Base-by-base conservation (phyloP, 2,888 invertebrate species). In the Platycnemis pennipes region DNA sequence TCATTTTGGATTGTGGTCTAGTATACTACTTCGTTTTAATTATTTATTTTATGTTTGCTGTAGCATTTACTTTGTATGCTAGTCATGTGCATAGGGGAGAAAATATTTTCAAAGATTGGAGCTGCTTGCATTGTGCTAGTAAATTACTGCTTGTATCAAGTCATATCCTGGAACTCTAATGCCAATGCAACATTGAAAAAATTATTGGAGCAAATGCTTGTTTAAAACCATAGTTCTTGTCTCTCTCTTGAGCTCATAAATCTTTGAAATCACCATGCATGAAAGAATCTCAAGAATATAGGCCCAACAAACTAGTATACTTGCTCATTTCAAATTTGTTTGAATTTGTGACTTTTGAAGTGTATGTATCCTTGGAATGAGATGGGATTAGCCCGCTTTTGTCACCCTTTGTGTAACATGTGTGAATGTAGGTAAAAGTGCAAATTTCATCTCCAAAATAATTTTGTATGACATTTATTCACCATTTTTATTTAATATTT, bases 381-480 rank as follows among this genome's bases (percentile, higher is more conserved):
- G 31, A 11, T n/a, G 37, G 37, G 16, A 37, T 2, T 11, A 31
- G 16, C 1, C 11, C 11, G 26, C 2, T 77, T 11, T 37, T 7
- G 13, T 77, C n/a, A 77, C 37, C 37, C 77, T 77, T 8, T 37
- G 77, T 77, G 37, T 77, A 8, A 7, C 16, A 37, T 26, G 77
- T 77, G 37, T 77, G 37, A 77, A 37, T 77, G 77, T 37, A 37
- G 2, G 77, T 37, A 26, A 63, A 49, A n/a, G 37, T 37, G 77
- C 11, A 11, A 77, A 77, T 77, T 77, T 37, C 77, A 77, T 77
- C 77, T 77, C 77, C 77, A 77, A 77, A 77, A 77, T 77, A 77
- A 77, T 37, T 31, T 37, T 37, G 19, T 49, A 77, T 77, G 8
- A 13, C 13, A 77, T 37, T 37, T 77, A 77, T 77, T 77, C 37